Evolutionary conservation across 2,888 invertebrate species (phyloP), one percentile per base, ranked within the genome.

Genomic region (Automeris io): DNA sequence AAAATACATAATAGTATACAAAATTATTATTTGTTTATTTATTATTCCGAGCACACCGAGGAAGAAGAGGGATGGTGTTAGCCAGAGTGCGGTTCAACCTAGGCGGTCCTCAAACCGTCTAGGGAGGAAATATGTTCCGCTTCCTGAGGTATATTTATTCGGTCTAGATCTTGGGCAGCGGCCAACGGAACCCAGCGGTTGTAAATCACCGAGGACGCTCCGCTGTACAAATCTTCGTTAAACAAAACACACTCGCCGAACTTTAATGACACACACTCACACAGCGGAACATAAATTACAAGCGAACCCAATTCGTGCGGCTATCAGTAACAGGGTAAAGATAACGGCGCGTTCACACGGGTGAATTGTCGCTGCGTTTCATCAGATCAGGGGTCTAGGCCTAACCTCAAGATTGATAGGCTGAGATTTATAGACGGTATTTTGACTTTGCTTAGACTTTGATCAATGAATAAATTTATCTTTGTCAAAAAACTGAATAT

Each of bases 251-350:
- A 51, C 40, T 46, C 32, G 37, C 36, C 25, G 37, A 37, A 40
- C 25, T 54, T 60, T 62, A 66, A 66, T 66, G 46, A 45, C 46
- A 33, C 39, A 24, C 29, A 22, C 31, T 25, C 46, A 45, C 45
- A 40, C 53, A 54, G 13, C 18, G 37, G 33, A 56, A 63, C 65
- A 69, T 64, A 63, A 69, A 66, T 67, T 43, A 39, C 55, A 51
- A 46, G 48, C 35, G 51, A 58, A 53, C 55, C 65, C 62, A 64
- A 64, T 67, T 62, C 60, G 53, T 57, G 52, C 41, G 53, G 62
- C 67, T 60, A 68, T 66, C 61, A 61, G 53, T 64, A 63, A 66
- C 64, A 54, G 47, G 55, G 44, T 35, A 51, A 45, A 42, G 41
- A 46, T 50, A 34, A 45, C 48, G 48, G 34, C 12, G 13, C 18